These are phyloP conservation scores for Cataglyphis livida DNA, from an alignment of 2,888 invertebrate genomes.

Conservation along the genomic window DNA sequence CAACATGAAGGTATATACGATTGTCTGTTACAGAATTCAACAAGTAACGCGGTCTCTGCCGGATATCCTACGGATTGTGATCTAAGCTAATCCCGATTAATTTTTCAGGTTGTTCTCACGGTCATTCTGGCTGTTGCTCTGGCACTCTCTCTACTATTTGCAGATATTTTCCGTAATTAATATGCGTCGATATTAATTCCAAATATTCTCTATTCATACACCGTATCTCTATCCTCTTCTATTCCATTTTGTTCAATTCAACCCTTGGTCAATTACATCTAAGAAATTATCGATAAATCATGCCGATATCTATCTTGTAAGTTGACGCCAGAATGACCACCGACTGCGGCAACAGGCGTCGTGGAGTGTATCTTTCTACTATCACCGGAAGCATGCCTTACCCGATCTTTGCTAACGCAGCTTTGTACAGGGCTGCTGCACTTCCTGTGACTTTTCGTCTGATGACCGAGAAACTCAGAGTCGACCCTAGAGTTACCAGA, in stretches of 20 bases:
- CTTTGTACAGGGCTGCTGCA: slow-evolving; percentile 90
- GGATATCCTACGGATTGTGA: slow-evolving; percentile 38
- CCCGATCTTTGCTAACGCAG: slow-evolving; percentile 77
- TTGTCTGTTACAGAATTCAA: slow-evolving; percentile 79
- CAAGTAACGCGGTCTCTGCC: slow-evolving; percentile 17
- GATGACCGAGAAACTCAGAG: slow-evolving; percentile 93
- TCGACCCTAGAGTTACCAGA: slow-evolving; percentile 93
- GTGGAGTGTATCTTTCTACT: slow-evolving; percentile 55
- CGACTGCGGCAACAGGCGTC: slow-evolving; percentile 68
- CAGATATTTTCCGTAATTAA: slow-evolving; percentile 26
- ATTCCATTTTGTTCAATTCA: slow-evolving; percentile 36
- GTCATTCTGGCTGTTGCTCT: slow-evolving; percentile 73
- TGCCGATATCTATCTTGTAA: slow-evolving; percentile 23
- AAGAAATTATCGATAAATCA: slow-evolving; percentile 22
- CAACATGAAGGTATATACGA: slow-evolving; percentile 81
- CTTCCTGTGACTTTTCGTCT: slow-evolving; percentile 95
- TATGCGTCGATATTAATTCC: slow-evolving; percentile 27
- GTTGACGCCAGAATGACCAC: slow-evolving; percentile 78
- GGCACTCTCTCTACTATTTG: slow-evolving; percentile 33
- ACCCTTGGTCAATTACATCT: slow-evolving; percentile 39
- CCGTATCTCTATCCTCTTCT: slow-evolving; percentile 26
- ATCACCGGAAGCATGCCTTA: slow-evolving; percentile 39
- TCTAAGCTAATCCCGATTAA: slow-evolving; percentile 71
- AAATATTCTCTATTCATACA: slow-evolving; percentile 22
- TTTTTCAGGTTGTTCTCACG: slow-evolving; percentile 70